Evolutionary conservation across 2,113 vertebrate species (phyloP), one percentile per base, ranked within the genome.

Genomic region (Anhinga rufa): DNA sequence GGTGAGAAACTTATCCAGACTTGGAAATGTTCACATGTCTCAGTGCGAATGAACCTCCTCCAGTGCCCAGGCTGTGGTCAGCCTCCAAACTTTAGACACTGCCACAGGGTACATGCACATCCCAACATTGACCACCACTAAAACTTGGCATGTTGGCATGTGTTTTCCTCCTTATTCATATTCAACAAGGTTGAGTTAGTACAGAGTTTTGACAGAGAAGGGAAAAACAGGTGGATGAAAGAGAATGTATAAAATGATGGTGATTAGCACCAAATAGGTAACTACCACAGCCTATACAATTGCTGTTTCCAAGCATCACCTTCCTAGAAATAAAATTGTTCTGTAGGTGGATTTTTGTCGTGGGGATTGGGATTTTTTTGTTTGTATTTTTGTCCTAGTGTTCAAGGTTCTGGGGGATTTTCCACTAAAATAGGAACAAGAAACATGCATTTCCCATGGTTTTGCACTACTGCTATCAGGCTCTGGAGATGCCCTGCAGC

Each of bases 401-500:
- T 48, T 82, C 20, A 38, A 69, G n/a, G 29, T 65, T 57, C 22
- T 22, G 11, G 21, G 24, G 4, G 9, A 4, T 2, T 40, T 36
- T 62, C 34, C 49, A 31, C 5, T 7, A 28, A 72, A 65, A 61
- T 4, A 40, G 3, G 29, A 49, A 20, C 7, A 36, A 72, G 40
- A 69, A 44, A 26, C 29, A 32, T 17, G 17, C 10, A 5, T 80
- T 86, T 90, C 28, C 21, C 22, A 4, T 2, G 0, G 2, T 75
- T 88, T 54, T 38, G 13, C n/a, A 54, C 6, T 0, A 0, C 15
- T 51, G 28, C 48, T 51, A 0, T 66, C 0, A 1, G 42, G 9
- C 32, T 60, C 25, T 31, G 14, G 51, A 76, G 29, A 51, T 17
- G 48, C 25, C 14, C 29, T 81, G 28, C 7, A 76, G 60, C 22